A percentile compares a stretch with the other conserved stretches of the same genome.
phyloP scores from a whole-genome alignment of 2,888 invertebrate genomes.

The Stegophylla sp. region DNA sequence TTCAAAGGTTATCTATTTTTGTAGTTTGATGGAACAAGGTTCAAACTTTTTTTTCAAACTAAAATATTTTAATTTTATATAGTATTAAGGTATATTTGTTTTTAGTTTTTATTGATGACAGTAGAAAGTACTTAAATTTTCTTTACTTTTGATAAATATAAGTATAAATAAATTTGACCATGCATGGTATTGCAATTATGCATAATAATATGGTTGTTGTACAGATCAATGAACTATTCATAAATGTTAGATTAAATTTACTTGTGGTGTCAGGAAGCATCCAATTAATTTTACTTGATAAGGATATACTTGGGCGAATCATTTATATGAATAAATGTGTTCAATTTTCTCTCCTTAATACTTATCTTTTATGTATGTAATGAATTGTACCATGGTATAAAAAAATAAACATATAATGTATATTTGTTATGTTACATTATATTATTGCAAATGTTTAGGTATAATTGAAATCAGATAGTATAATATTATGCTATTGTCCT shows the following conservation, averaged over 20 bases:
- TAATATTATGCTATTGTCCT: too few species aligned
- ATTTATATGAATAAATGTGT: constrained; percentile 27
- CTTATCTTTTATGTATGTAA: constrained; percentile 2
- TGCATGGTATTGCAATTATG: neutral
- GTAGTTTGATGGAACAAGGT: too few species aligned
- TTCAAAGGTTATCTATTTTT: too few species aligned
- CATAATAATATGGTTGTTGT: constrained; percentile 8
- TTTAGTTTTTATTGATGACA: too few species aligned
- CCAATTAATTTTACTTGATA: constrained; percentile 43
- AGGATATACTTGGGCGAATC: constrained; percentile 21
- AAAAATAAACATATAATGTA: neutral
- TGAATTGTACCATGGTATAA: neutral
- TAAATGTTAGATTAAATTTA: constrained; percentile 37
- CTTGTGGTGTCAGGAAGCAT: constrained; percentile 34
- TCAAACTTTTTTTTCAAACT: too few species aligned
- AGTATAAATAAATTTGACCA: neutral
- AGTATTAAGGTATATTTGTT: too few species aligned
- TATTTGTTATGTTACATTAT: neutral
- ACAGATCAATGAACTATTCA: constrained; percentile 29
- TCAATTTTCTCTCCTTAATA: constrained; percentile 16
- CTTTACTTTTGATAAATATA: too few species aligned
- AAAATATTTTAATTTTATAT: too few species aligned
- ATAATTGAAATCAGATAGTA: too few species aligned
- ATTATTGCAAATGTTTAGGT: too few species aligned
- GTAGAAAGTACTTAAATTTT: too few species aligned